These are phyloP conservation scores for Sebastes paucispinis DNA, from an alignment of 2,797 vertebrate genomes.

Conservation along the genomic window DNA sequence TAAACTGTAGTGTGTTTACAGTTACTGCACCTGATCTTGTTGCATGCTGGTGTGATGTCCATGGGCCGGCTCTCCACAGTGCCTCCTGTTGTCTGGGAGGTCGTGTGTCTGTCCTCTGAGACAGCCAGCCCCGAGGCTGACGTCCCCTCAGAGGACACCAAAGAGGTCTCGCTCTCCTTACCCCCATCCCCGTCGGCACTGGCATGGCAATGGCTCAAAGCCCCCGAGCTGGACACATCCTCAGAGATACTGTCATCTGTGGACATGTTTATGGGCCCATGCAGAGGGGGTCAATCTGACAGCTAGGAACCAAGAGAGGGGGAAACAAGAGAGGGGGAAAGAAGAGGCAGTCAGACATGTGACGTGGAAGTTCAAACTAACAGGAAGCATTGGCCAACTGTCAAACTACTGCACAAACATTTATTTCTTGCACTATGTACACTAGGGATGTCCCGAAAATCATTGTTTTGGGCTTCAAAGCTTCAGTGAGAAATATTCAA, in stretches of 20 bases:
- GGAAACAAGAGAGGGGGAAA: neutral
- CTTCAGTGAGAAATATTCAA: too few species aligned
- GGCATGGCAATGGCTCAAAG: constrained; percentile 76
- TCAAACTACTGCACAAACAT: neutral
- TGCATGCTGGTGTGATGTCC: constrained; percentile 76
- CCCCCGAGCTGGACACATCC: constrained; percentile 81
- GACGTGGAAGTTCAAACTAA: neutral
- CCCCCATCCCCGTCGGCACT: constrained; percentile 65
- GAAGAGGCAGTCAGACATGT: neutral
- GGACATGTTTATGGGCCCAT: constrained; percentile 84
- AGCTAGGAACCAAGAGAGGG: constrained; percentile 51
- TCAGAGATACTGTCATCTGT: constrained; percentile 87
- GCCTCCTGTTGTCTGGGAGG: constrained; percentile 74
- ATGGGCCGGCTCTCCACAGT: constrained; percentile 65
- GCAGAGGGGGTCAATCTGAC: constrained; percentile 60
- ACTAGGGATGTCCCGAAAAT: too few species aligned
- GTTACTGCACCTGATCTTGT: constrained; percentile 77
- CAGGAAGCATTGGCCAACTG: neutral
- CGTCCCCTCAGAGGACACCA: constrained; percentile 83
- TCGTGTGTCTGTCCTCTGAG: constrained; percentile 81
- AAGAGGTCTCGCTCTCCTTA: constrained; percentile 75
- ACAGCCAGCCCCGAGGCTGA: constrained; percentile 73
- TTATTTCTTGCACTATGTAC: neutral
- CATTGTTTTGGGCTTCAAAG: too few species aligned
- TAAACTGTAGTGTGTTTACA: neutral